Conservation (phyloP, 2,888 invertebrate genomes). For the Panopea generosa region DNA sequence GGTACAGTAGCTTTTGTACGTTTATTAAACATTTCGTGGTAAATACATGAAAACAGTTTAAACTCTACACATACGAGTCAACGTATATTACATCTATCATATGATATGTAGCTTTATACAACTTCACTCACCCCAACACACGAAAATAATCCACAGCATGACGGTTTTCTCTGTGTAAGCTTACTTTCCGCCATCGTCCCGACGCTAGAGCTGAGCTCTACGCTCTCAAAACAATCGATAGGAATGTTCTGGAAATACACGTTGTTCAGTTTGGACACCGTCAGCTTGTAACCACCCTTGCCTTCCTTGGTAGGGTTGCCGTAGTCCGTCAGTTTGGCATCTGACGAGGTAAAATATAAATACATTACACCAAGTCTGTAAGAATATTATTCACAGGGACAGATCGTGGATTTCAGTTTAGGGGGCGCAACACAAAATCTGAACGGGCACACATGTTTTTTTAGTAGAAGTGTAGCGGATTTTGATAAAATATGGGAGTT, state of each 20-base stretch:
- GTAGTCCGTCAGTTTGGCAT: conserved; percentile 65
- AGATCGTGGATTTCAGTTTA: background rate
- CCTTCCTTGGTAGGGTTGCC: conserved; percentile 58
- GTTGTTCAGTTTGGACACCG: conserved; percentile 74
- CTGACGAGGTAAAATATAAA: conserved; percentile 42
- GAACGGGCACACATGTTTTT: too few relatives aligned
- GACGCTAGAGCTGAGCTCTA: conserved; percentile 73
- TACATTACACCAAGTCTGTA: too few relatives aligned
- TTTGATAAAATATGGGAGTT: too few relatives aligned
- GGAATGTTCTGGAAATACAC: conserved; percentile 80
- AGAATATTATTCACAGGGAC: background rate
- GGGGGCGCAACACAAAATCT: too few relatives aligned
- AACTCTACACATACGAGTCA: too few relatives aligned
- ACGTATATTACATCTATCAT: too few relatives aligned
- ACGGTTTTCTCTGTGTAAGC: conserved; percentile 64
- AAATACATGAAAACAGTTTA: too few relatives aligned
- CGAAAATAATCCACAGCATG: conserved; percentile 73
- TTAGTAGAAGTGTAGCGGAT: too few relatives aligned
- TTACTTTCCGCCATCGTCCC: conserved; percentile 77
- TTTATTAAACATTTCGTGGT: too few relatives aligned
- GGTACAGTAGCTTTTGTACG: too few relatives aligned
- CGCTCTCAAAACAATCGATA: conserved; percentile 76
- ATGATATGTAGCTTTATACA: too few relatives aligned
- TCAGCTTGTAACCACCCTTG: conserved; percentile 74
- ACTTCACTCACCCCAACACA: conserved; percentile 79